phyloP scores from a whole-genome alignment of 2,888 invertebrate genomes.

The Blera fallax region DNA sequence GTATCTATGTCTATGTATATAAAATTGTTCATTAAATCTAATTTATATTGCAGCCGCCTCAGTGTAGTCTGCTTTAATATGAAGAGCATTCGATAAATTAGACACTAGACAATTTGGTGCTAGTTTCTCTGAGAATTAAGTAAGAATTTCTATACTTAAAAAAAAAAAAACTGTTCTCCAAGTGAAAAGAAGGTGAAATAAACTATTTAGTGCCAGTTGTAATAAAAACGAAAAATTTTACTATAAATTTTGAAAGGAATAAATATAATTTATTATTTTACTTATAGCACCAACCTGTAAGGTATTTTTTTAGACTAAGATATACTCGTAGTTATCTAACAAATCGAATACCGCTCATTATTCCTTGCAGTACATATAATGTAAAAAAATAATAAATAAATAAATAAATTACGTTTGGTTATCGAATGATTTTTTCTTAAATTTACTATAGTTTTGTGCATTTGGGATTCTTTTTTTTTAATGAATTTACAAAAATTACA shows the following conservation, averaged over 20 bases:
- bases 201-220: too few relatives aligned
- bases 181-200: too few relatives aligned
- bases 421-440: slow-evolving; percentile 51
- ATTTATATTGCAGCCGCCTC: slow-evolving; percentile 43
- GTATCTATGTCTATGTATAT: slow-evolving; percentile 60
- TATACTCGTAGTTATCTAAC: neutral
- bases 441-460: slow-evolving; percentile 40
- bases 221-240: too few relatives aligned
- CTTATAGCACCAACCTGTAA: too few relatives aligned
- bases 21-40: slow-evolving; percentile 31
- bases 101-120: neutral
- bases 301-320: too few relatives aligned
- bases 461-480: slow-evolving; percentile 14
- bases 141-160: too few relatives aligned
- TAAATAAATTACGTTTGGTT: slow-evolving; percentile 19
- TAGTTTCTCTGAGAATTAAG: too few relatives aligned
- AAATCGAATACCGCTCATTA: neutral
- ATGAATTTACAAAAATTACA: slow-evolving; percentile 67
- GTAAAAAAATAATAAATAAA: slow-evolving; percentile 25
- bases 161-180: too few relatives aligned
- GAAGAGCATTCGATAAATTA: neutral
- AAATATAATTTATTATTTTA: neutral
- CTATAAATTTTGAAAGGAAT: neutral
- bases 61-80: slow-evolving; percentile 22
- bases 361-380: slow-evolving; percentile 32